Conservation (phyloP, 2,888 invertebrate genomes). For the Sphaerophoria taeniata region DNA sequence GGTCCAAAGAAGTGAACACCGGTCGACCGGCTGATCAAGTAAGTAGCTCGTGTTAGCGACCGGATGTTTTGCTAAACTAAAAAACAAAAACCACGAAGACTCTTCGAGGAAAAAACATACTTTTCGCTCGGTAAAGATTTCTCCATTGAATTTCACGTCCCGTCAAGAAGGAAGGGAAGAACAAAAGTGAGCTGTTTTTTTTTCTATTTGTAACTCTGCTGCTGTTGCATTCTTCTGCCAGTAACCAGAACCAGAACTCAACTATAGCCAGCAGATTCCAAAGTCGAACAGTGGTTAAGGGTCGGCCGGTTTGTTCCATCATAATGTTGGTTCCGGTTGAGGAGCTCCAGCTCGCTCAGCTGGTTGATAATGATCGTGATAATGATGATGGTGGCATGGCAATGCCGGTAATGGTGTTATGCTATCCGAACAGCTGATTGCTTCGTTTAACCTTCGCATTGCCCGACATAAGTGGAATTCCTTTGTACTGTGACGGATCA, state of each 20-base stretch:
- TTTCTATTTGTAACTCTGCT: slow-evolving; percentile 18
- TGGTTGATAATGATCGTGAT: slow-evolving; percentile 48
- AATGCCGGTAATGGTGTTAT: slow-evolving; percentile 58
- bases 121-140: slow-evolving; percentile 48
- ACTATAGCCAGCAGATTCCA: not conserved
- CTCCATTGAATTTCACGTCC: not conserved
- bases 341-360: slow-evolving; percentile 32
- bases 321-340: slow-evolving; percentile 47
- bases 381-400: slow-evolving; percentile 44
- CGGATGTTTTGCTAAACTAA: slow-evolving; percentile 50
- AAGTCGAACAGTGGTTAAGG: slow-evolving; percentile 1
- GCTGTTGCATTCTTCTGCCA: slow-evolving; percentile 41
- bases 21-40: slow-evolving; percentile 1
- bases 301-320: slow-evolving; percentile 17
- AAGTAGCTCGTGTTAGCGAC: slow-evolving; percentile 6
- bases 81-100: no score
- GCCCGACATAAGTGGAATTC: slow-evolving; percentile 69
- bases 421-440: slow-evolving; percentile 72
- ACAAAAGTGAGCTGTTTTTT: slow-evolving; percentile 15
- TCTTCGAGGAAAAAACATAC: no score
- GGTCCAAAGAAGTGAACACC: not conserved
- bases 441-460: slow-evolving; percentile 72
- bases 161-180: not conserved
- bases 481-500: slow-evolving; percentile 70
- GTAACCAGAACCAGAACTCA: not conserved